phyloP scores from a whole-genome alignment of 2,888 invertebrate species.

The Drosophila nr. medialis region DNA sequence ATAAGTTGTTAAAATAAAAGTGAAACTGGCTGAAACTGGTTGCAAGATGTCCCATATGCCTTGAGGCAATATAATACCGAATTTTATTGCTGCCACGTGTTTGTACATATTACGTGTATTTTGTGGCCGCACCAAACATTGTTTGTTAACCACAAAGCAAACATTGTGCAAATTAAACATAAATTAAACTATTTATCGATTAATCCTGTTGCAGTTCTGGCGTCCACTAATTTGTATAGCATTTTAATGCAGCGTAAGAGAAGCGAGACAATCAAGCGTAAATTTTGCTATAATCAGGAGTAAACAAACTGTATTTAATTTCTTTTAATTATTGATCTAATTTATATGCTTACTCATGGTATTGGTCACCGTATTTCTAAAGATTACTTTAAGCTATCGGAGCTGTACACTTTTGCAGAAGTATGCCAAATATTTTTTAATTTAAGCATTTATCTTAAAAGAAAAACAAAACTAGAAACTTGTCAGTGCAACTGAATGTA shows the following conservation, averaged over 20 bases:
- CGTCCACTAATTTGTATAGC: neutral
- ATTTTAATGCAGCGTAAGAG: neutral
- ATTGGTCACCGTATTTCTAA: neutral
- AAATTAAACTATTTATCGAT: neutral
- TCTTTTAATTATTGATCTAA: neutral
- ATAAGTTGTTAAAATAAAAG: neutral
- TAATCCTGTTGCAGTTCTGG: neutral
- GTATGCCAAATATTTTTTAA: neutral
- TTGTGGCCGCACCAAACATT: neutral
- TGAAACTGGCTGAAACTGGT: neutral
- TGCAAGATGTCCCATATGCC: neutral
- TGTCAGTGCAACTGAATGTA: neutral
- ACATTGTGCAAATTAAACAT: neutral
- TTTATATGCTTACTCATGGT: accelerated
- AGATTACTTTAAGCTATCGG: neutral
- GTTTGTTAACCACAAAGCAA: neutral
- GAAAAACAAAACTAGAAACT: neutral
- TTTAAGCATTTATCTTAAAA: neutral
- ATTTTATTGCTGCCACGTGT: neutral
- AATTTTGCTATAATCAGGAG: neutral
- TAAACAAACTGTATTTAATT: neutral
- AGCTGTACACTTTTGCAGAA: neutral
- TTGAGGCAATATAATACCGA: neutral
- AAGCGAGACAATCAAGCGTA: neutral
- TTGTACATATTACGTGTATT: neutral